Base-by-base conservation (phyloP, 2,797 vertebrate species). In the Phataginus tricuspis region DNA sequence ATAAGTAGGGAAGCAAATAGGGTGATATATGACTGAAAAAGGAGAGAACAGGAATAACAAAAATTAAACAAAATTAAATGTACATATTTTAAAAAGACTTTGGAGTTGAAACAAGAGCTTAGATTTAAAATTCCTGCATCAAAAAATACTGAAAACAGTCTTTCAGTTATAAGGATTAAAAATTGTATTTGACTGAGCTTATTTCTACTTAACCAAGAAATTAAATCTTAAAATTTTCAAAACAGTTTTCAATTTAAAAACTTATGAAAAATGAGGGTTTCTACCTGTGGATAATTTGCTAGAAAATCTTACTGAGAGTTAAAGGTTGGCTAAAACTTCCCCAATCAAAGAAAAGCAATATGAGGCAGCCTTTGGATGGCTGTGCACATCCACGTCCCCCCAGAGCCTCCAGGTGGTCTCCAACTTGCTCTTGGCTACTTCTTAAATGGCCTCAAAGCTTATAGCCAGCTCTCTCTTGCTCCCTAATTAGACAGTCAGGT, bases 231-330 rank as follows among this genome's bases (percentile, higher is more conserved):
- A 83, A 80, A 27, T 61, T 57, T 89, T 83, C 64, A 78, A 16
- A 75, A 75, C 31, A n/a, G n/a, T 86, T 96, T 86, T 72, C 8
- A 34, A 63, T 77, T 74, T 90, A 37, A 74, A 95, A 93, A 86
- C 14, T 90, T 82, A 19, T 8, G 25, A 77, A 80, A 86, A 94
- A 45, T 9, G 29, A 27, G 10, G 19, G 8, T 64, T 87, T 80
- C 15, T 64, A 42, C 11, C 79, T 95, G 27, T 8, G 49, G 78
- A 71, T 42, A 69, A 49, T 5, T 84, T 1, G 8, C 12, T 18
- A 64, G 18, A 74, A 84, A 53, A 49, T 9, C 11, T n/a, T 37
- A 42, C 4, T 68, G 16, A 10, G 10, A 79, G 16, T 80, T 51
- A 68, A 39, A 2, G 4, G 53, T 29, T 84, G n/a, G 59, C 21